Base-by-base conservation (phyloP, 2,113 vertebrate genomes). In the Paradoxurus hermaphroditus region DNA sequence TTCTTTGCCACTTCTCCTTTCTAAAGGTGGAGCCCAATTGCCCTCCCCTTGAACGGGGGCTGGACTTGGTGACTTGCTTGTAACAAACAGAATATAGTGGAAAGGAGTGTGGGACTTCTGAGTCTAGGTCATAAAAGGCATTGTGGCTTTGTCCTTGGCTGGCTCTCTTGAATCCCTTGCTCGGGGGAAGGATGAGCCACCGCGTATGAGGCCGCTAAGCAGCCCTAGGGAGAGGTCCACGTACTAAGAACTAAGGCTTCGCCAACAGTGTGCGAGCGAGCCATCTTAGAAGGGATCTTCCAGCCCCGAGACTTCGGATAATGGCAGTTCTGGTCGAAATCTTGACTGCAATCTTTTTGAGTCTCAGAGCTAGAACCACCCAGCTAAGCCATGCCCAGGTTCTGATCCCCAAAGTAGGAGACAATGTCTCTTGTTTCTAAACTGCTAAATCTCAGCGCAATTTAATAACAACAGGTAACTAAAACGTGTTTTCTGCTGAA, bases 51-150 rank as follows among this genome's bases (percentile, higher is more conserved):
- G 31, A 87, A 25, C 2, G 23, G 67, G 31, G 23, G 46, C 78
- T 79, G 75, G 18, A 46, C 14, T 94, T 41, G 18, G 19, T 81
- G 23, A 73, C 67, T 90, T 21, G 25, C 41, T 18, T 84, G 10
- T 34, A 25, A 29, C 18, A 34, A 49, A 72, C 49, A 86, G 36
- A 44, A 68, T 27, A 72, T 0, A 73, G 25, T 12, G 2, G 59
- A 59, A 46, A 41, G 70, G 16, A 75, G n/a, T 34, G 46, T 11
- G 25, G 59, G 31, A 53, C 85, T 79, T 73, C 65, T 19, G 34
- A 49, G 23, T 63, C n/a, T 34, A 86, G n/a, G 88, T 65, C 91
- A 59, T 46, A 92, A 78, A 77, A 95, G 91, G 46, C 41, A 91
- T 0, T 81, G 68, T 81, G 70, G 25, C 21, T 25, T 67, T 21